These are phyloP conservation scores for Melanotaenia duboulayi DNA, from an alignment of 2,113 vertebrate species.

Conservation along the genomic window DNA sequence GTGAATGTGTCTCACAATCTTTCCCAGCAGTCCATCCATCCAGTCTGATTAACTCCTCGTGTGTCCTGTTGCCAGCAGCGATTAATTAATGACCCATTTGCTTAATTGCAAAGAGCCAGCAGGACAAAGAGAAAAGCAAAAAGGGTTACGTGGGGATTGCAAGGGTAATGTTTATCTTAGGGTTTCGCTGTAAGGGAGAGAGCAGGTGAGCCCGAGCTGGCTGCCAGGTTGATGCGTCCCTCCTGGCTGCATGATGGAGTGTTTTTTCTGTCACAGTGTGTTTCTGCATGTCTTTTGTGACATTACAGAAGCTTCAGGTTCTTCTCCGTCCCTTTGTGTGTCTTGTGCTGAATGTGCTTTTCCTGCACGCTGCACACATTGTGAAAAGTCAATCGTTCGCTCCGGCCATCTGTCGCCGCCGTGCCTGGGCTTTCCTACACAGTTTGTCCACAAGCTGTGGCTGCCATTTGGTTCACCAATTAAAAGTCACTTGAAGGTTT, in stretches of 20 bases:
- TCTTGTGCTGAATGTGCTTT: constrained; percentile 60
- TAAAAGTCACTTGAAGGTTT: constrained; percentile 60
- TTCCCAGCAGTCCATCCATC: constrained; percentile 72
- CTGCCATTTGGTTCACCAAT: constrained; percentile 67
- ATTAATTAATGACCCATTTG: constrained; percentile 82
- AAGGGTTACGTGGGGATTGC: constrained; percentile 23
- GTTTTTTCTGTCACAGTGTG: constrained; percentile 12
- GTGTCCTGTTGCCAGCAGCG: constrained; percentile 68
- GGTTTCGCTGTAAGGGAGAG: constrained; percentile 16
- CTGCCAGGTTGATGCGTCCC: neutral
- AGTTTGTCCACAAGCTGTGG: constrained; percentile 74
- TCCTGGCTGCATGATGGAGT: constrained; percentile 13
- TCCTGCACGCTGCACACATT: constrained; percentile 51
- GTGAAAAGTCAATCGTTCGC: constrained; percentile 60
- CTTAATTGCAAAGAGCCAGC: constrained; percentile 72
- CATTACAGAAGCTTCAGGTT: constrained; percentile 56
- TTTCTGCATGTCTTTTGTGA: constrained; percentile 31
- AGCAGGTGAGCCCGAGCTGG: constrained; percentile 22
- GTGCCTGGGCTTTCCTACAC: constrained; percentile 59
- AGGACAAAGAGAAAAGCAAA: constrained; percentile 52
- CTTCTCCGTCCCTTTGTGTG: constrained; percentile 29
- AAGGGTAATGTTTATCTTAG: constrained; percentile 25
- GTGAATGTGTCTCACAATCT: constrained; percentile 14
- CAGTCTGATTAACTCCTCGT: constrained; percentile 68
- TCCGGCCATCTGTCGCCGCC: constrained; percentile 74